A percentile compares a stretch with the other conserved stretches of the same genome.
These are phyloP conservation scores for Aspidiotus destructor DNA, from an alignment of 2,888 invertebrate genomes.

Conservation along the genomic window DNA sequence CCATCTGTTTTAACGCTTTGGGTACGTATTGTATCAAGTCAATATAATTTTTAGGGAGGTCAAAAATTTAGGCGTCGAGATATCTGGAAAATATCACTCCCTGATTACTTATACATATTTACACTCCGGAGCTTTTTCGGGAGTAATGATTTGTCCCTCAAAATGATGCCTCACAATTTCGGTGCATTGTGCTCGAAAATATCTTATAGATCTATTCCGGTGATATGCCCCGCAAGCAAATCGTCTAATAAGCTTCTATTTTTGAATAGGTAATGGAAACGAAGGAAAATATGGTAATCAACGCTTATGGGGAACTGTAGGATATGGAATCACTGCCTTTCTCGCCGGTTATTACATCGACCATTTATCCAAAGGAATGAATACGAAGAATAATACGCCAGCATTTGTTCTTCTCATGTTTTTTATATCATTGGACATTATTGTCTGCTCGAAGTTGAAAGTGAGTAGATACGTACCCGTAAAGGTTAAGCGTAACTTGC, in stretches of 20 bases:
- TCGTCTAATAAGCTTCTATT: not conserved
- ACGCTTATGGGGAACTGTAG: constrained; percentile 72
- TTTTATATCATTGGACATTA: constrained; percentile 56
- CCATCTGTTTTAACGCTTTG: constrained; percentile 78
- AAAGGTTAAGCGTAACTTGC: too few relatives aligned
- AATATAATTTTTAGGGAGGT: constrained; percentile 8
- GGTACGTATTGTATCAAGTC: constrained; percentile 46
- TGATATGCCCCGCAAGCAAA: too few relatives aligned
- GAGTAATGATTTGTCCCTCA: too few relatives aligned
- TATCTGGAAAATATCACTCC: too few relatives aligned
- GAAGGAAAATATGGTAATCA: constrained; percentile 65
- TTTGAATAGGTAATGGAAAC: constrained; percentile 52
- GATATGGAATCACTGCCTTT: constrained; percentile 65
- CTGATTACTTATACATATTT: too few relatives aligned
- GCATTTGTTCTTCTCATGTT: constrained; percentile 57
- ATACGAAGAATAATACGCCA: constrained; percentile 58
- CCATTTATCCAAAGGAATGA: constrained; percentile 48
- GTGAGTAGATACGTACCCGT: constrained; percentile 42
- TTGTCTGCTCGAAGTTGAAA: constrained; percentile 55
- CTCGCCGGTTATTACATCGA: constrained; percentile 61
- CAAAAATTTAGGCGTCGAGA: too few relatives aligned
- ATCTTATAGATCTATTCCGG: too few relatives aligned
- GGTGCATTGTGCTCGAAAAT: too few relatives aligned
- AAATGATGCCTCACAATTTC: too few relatives aligned
- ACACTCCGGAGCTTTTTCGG: too few relatives aligned